Percentiles rank a stretch among this genome's conserved stretches.
Conservation (phyloP, 2,888 invertebrate genomes). For the Mayetiola destructor region DNA sequence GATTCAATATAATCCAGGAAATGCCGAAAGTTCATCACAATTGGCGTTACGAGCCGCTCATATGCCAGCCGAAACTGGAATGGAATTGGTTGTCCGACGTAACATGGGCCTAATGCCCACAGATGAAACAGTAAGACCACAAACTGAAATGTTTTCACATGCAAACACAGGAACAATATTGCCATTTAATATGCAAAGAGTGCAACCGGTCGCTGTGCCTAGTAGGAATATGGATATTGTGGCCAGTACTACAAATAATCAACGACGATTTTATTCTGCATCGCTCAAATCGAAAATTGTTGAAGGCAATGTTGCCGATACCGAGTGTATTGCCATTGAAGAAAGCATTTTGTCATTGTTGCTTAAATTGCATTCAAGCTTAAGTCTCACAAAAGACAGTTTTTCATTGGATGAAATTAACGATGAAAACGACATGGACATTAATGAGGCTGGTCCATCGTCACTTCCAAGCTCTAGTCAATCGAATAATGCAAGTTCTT, state of each 20-base stretch:
- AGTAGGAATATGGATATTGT: conserved; percentile 35
- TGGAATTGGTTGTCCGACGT: conserved; percentile 34
- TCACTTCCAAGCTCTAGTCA: conserved; percentile 17
- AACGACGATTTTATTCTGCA: conserved; percentile 20
- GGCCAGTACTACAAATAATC: conserved; percentile 32
- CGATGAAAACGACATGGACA: conserved; percentile 25
- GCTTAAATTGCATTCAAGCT: conserved; percentile 76
- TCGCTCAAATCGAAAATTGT: conserved; percentile 26
- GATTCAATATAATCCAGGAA: conserved; percentile 16
- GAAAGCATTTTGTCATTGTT: conserved; percentile 83
- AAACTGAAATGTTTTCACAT: conserved; percentile 33
- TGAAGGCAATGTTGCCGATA: conserved; percentile 34
- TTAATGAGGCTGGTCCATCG: conserved; percentile 28
- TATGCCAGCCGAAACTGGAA: conserved; percentile 28
- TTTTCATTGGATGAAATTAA: conserved; percentile 46
- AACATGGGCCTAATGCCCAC: conserved; percentile 26
- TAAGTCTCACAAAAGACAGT: conserved; percentile 70
- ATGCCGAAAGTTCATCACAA: conserved; percentile 19
- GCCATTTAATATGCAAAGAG: conserved; percentile 35
- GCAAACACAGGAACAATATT: conserved; percentile 30
- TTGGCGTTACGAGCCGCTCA: conserved; percentile 31
- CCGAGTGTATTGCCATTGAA: conserved; percentile 48
- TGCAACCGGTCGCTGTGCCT: conserved; percentile 34
- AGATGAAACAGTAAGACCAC: conserved; percentile 17
- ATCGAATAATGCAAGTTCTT: background rate